These are phyloP conservation scores for Zygaena filipendulae DNA, from an alignment of 2,888 invertebrate species.

Conservation along the genomic window DNA sequence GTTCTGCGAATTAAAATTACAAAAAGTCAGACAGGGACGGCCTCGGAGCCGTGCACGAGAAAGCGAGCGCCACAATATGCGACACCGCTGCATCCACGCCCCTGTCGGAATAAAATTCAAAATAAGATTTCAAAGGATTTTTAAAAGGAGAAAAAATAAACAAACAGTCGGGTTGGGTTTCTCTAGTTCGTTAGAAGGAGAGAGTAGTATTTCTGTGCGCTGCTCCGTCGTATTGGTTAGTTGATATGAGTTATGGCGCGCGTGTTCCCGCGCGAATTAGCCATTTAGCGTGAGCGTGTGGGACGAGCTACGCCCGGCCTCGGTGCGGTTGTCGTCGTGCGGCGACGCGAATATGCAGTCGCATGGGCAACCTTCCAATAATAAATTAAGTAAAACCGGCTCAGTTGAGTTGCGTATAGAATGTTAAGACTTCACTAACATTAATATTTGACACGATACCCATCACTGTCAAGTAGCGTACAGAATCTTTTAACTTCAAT, in stretches of 20 bases:
- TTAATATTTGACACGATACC: too few species aligned
- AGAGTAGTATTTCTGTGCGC: slow-evolving; percentile 30
- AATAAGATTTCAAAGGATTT: slow-evolving; percentile 66
- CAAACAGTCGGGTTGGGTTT: slow-evolving; percentile 51
- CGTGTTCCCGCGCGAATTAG: slow-evolving; percentile 62
- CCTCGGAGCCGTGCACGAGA: slow-evolving; percentile 30
- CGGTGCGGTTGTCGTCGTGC: slow-evolving; percentile 20
- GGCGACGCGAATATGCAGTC: slow-evolving; percentile 24
- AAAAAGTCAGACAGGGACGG: slow-evolving; percentile 57
- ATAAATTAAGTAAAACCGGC: too few species aligned
- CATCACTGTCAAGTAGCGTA: too few species aligned
- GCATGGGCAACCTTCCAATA: slow-evolving; percentile 22
- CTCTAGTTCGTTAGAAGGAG: slow-evolving; percentile 57
- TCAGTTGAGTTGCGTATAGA: too few species aligned
- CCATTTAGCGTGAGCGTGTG: slow-evolving; percentile 55
- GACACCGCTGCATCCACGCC: slow-evolving; percentile 68
- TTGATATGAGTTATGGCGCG: slow-evolving; percentile 64
- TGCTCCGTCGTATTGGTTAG: slow-evolving; percentile 42
- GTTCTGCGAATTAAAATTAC: slow-evolving; percentile 68
- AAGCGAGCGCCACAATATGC: slow-evolving; percentile 67
- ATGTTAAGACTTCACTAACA: too few species aligned
- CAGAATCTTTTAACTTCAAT: too few species aligned
- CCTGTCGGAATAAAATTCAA: slow-evolving; percentile 65
- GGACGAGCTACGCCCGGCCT: slow-evolving; percentile 43
- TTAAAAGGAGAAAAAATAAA: slow-evolving; percentile 63